phyloP scores from a whole-genome alignment of 2,797 vertebrate genomes.

The Rhinichthys osculus region DNA sequence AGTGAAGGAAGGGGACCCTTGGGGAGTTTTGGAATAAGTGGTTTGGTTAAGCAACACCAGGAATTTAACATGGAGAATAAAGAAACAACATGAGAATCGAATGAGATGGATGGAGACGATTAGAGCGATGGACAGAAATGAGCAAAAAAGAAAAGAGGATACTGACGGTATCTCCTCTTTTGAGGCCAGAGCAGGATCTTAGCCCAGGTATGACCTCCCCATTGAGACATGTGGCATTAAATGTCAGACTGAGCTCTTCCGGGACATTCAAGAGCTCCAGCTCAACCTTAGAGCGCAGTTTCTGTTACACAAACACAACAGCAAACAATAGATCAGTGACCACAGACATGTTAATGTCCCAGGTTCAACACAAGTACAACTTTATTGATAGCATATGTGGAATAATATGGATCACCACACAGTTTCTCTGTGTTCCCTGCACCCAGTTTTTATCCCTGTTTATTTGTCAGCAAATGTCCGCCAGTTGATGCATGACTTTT shows the following conservation, averaged over 20 bases:
- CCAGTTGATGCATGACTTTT: not conserved
- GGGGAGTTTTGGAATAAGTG: constrained; percentile 7
- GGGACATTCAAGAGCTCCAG: constrained; percentile 94
- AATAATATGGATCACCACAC: not conserved
- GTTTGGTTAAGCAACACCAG: not conserved
- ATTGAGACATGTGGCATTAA: constrained; percentile 95
- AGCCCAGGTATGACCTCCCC: constrained; percentile 90
- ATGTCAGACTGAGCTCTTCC: constrained; percentile 91
- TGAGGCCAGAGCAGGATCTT: constrained; percentile 93
- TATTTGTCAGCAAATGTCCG: not conserved
- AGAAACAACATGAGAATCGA: not conserved
- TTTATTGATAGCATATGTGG: not conserved
- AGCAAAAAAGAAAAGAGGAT: not conserved
- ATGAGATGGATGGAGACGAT: not conserved
- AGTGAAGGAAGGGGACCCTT: not conserved
- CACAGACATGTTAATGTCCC: constrained; percentile 2
- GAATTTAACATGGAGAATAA: not conserved
- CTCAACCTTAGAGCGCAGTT: constrained; percentile 97
- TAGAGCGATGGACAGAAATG: not conserved
- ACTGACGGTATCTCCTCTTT: constrained; percentile 96
- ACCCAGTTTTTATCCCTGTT: not conserved
- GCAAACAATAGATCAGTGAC: constrained; percentile 7
- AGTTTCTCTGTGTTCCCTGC: not conserved
- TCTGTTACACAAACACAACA: constrained; percentile 73
- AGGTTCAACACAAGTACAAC: not conserved